Percentiles rank a stretch among this genome's conserved stretches.
These are phyloP conservation scores for Solea solea DNA, from an alignment of 2,113 vertebrate species.

Conservation along the genomic window DNA sequence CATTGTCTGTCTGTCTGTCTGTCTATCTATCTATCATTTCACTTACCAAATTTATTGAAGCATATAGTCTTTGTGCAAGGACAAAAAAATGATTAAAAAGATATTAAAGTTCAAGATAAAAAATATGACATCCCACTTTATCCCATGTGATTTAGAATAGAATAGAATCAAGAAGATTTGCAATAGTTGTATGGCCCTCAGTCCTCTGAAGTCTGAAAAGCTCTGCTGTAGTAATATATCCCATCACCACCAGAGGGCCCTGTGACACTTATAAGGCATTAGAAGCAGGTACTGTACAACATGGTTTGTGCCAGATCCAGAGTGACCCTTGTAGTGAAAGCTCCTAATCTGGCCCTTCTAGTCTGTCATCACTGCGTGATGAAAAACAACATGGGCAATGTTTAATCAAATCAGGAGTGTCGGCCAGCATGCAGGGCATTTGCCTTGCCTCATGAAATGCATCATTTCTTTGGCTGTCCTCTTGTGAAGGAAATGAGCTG, in stretches of 20 bases:
- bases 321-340: conserved; percentile 21
- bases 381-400: conserved; percentile 48
- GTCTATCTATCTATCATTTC: no score
- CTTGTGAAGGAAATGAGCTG: conserved; percentile 65
- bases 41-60: no score
- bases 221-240: background rate
- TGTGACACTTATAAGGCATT: conserved; percentile 1
- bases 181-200: no score
- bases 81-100: no score
- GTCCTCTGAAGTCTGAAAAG: no score
- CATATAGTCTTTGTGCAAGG: no score
- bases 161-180: no score
- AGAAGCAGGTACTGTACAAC: background rate
- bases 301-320: background rate
- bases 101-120: no score
- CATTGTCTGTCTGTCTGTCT: no score
- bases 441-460: conserved; percentile 67
- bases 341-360: conserved; percentile 34
- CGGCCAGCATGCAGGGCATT: conserved; percentile 59
- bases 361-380: conserved; percentile 54
- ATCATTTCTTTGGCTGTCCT: conserved; percentile 62
- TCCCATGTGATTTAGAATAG: no score
- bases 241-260: conserved; percentile 45
- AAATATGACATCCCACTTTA: no score
- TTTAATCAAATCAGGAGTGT: conserved; percentile 49